Base-by-base conservation (phyloP, 2,113 vertebrate species). In the Notothenia rossii region DNA sequence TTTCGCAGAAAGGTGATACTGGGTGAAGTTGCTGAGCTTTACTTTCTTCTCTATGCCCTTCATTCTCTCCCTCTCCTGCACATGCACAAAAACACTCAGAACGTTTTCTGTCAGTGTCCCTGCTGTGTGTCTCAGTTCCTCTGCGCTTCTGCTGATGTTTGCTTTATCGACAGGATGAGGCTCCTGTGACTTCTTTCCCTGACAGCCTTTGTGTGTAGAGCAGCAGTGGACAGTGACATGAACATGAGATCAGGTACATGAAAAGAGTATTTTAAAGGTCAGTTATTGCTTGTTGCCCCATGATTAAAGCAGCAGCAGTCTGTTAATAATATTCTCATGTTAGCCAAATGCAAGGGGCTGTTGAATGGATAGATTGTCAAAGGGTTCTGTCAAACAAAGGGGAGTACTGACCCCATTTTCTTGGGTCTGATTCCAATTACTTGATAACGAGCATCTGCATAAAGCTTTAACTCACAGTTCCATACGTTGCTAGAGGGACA, bases 1-100 rank as follows among this genome's bases (percentile, higher is more conserved):
- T 87, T 73, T 67, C 61, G 86, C 91, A 89, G 90, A 93, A 93
- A 93, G 79, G 75, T 85, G 90, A 93, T 89, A 88, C 79, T 43
- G 66, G 46, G 56, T 78, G 64, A 88, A 87, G 82, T 60, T 89
- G 92, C 92, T 92, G 92, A 93, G 86, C 79, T 73, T 59, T 55
- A 76, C 75, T 82, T 77, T 85, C 74, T 72, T 88, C 75, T 56
- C 69, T n/a, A 10, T 85, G 81, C 80, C 87, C 89, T 91, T 89
- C 65, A 20, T 70, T 72, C 25, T 48, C 50, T 68, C 66, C 58
- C 7, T 49, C 36, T 72, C 54, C 61, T 18, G 22, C 71, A 68
- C 58, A 56, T 49, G 33, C 56, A 86, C 65, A 66, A 55, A 11
- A 18, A 74, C 80, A 7, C 64, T 63, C 70, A 78, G 63, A 4